These are phyloP conservation scores for Mesochorus sp. DNA, from an alignment of 2,888 invertebrate species.

Conservation along the genomic window DNA sequence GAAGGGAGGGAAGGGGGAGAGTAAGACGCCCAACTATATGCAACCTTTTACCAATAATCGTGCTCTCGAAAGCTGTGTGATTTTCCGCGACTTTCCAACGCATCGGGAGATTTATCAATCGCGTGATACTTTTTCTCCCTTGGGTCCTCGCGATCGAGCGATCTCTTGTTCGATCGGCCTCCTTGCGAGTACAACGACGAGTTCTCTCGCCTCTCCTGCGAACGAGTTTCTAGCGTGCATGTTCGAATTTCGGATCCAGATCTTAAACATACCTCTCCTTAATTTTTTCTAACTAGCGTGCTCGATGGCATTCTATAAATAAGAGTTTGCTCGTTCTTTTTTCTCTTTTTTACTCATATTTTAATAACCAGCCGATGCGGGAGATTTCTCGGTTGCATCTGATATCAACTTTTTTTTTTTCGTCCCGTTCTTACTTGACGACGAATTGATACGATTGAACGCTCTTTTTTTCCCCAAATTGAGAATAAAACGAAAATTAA, in stretches of 20 bases:
- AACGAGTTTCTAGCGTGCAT: conserved; percentile 66
- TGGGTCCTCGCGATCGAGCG: conserved; percentile 27
- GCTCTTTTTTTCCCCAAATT: not conserved
- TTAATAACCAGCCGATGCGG: conserved; percentile 2
- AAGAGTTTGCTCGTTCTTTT: not conserved
- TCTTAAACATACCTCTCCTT: conserved; percentile 4
- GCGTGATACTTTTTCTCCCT: conserved; percentile 48
- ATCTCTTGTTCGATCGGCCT: not conserved
- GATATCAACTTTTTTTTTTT: not conserved
- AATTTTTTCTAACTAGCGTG: conserved; percentile 15
- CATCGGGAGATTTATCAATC: conserved; percentile 44
- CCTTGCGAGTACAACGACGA: no score
- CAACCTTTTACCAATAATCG: conserved; percentile 5
- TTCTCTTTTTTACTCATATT: conserved; percentile 5
- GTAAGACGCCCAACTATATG: not conserved
- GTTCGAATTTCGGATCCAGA: conserved; percentile 25
- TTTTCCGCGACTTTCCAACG: no score
- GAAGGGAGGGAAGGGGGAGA: no score
- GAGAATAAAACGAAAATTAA: not conserved
- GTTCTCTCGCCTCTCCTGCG: conserved; percentile 38
- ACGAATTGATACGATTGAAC: not conserved
- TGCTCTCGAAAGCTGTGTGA: not conserved
- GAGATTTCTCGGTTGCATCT: conserved; percentile 9
- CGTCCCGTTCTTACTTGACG: not conserved
- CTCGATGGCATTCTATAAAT: conserved; percentile 42